Evolutionary conservation across 2,113 vertebrate species (phyloP), one percentile per base, ranked within the genome.

Genomic region (Mugil cephalus): DNA sequence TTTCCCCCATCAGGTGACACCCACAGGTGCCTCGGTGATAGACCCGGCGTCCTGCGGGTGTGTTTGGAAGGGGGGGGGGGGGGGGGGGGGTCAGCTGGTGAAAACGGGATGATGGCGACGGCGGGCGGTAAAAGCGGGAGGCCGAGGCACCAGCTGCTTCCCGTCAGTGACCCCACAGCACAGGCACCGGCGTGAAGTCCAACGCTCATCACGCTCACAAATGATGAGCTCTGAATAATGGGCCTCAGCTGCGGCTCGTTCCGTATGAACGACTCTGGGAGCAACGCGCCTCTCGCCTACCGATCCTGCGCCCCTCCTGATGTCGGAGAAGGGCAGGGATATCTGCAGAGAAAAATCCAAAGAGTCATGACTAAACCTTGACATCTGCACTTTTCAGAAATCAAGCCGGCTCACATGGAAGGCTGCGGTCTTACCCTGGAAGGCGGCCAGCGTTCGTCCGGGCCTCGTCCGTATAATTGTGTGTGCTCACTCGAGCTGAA

Each of bases 1-100:
- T 87, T 86, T 80, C 78, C 76, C 81, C 77, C 84, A 75, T 93
- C 93, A 94, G 92, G 92, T 93, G 90, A 93, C 89, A 93, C 91
- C 93, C 92, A 93, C 87, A 93, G 92, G 92, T 94, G 93, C 91
- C 87, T 66, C 42, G 78, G 88, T 58, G 83, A 85, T 79, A 82
- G 82, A 87, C 68, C 85, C 83, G 38, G 59, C 85, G 73, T 79
- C 91, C 88, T 62, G 73, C 73, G 88, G 84, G 63, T 40, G 63
- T 50, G 69, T 82, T 74, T 18, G 60, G 34, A 19, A 7, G 4
- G 14, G 24, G 24, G 63, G 30, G 30, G 30, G 46, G 24, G 24
- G 24, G 24, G 24, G 24, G 24, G 5, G 24, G 54, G 72, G 81
- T 64, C 80, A 75, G 84, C 60, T 75, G 79, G 79, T 66, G 59